These are phyloP conservation scores for Acromyrmex charruanus DNA, from an alignment of 1,140 invertebrate genomes.

Conservation along the genomic window DNA sequence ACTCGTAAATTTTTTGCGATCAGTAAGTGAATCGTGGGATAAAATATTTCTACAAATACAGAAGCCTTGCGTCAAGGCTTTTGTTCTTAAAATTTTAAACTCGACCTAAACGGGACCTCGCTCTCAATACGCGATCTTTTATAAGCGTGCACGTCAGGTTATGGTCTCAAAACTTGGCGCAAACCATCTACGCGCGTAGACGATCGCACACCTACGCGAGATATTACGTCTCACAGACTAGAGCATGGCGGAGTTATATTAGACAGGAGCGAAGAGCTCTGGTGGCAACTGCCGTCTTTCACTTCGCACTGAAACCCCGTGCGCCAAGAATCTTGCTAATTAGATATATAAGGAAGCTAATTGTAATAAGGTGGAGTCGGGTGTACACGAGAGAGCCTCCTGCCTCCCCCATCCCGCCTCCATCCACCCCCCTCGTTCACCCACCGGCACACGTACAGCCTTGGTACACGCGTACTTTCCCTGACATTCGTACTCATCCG, in stretches of 20 bases:
- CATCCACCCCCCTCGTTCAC: slow-evolving; percentile 31
- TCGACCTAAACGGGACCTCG: neutral
- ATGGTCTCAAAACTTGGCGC: neutral
- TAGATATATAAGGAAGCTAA: slow-evolving; percentile 84
- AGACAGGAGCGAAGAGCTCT: slow-evolving; percentile 80
- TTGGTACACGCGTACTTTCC: slow-evolving; percentile 51
- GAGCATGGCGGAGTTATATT: slow-evolving; percentile 77
- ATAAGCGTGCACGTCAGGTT: slow-evolving; percentile 20
- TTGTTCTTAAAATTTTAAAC: neutral
- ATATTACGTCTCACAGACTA: slow-evolving; percentile 74
- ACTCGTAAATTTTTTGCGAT: neutral
- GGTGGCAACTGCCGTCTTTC: slow-evolving; percentile 83
- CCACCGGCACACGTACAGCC: slow-evolving; percentile 63
- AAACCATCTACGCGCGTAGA: slow-evolving; percentile 47
- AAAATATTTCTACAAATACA: neutral
- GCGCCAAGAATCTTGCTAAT: slow-evolving; percentile 84
- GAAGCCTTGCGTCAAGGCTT: neutral
- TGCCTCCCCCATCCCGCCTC: neutral
- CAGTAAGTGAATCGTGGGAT: neutral
- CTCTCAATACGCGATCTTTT: slow-evolving; percentile 39
- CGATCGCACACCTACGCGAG: slow-evolving; percentile 52
- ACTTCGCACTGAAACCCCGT: slow-evolving; percentile 79
- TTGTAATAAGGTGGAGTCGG: slow-evolving; percentile 84
- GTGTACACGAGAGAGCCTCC: slow-evolving; percentile 76
- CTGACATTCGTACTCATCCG: slow-evolving; percentile 49